These are phyloP conservation scores for Mechanitis messenoides DNA, from an alignment of 2,888 invertebrate genomes.

Conservation along the genomic window DNA sequence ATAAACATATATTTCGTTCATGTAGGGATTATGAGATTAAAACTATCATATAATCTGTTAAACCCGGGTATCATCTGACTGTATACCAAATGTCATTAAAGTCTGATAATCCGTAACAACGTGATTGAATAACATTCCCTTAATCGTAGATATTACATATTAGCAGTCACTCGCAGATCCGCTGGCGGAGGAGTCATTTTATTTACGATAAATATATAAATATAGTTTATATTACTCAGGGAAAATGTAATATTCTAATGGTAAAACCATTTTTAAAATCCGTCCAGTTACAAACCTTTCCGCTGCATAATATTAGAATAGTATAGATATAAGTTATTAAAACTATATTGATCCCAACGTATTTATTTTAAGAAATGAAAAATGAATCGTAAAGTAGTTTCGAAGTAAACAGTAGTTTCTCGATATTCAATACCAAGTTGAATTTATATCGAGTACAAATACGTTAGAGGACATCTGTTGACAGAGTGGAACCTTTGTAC, in stretches of 20 bases:
- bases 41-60: slow-evolving; percentile 1
- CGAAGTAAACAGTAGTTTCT: neutral
- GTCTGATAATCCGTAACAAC: neutral
- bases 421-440: neutral
- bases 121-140: no score
- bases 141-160: no score
- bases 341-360: no score
- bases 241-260: no score
- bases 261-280: no score
- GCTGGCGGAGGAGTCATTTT: no score
- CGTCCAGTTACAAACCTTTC: no score
- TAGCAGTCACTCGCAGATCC: no score
- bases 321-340: no score
- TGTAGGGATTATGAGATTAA: neutral
- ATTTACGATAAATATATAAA: no score
- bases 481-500: neutral
- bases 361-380: neutral
- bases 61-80: neutral
- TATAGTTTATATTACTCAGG: no score
- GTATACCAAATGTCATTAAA: neutral
- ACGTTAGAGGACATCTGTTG: slow-evolving; percentile 1
- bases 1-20: neutral
- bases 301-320: no score
- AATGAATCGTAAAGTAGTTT: neutral
- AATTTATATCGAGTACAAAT: neutral